These are phyloP conservation scores for Octodonta nipae DNA, from an alignment of 2,888 invertebrate genomes.

Conservation along the genomic window DNA sequence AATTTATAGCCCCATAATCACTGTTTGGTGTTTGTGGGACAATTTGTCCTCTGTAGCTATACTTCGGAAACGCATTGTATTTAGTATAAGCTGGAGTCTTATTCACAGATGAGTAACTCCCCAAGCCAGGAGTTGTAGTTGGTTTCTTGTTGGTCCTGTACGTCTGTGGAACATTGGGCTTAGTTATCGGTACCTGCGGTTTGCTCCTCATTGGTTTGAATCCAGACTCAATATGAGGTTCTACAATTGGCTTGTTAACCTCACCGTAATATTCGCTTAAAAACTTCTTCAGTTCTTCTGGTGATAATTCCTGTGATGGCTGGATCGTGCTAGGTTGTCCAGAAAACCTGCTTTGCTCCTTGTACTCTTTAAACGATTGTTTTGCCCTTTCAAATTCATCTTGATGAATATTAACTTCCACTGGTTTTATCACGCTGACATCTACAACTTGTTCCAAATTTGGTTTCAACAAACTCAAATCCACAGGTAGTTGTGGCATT, in stretches of 20 bases:
- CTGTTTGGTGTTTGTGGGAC: too few species aligned
- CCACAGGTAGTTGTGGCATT: conserved; percentile 18
- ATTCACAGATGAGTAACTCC: conserved; percentile 31
- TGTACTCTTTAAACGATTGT: conserved; percentile 1
- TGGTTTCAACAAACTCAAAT: conserved; percentile 20
- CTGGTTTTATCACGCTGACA: conserved; percentile 22
- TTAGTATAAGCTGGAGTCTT: too few species aligned
- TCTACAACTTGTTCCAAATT: conserved; percentile 20
- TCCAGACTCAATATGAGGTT: conserved; percentile 21
- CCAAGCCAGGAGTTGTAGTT: conserved; percentile 38
- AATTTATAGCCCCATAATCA: too few species aligned
- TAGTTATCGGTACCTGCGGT: conserved; percentile 9
- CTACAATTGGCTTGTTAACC: conserved; percentile 10
- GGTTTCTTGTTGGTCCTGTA: conserved; percentile 33
- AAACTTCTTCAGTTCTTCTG: conserved; percentile 20
- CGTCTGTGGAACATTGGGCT: conserved; percentile 19
- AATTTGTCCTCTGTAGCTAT: too few species aligned
- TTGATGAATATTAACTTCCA: conserved; percentile 21
- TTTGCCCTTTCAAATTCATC: neutral
- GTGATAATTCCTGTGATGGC: conserved; percentile 20
- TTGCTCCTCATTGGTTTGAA: conserved; percentile 24
- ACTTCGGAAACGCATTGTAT: too few species aligned
- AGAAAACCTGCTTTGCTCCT: neutral
- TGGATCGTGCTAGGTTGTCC: conserved; percentile 8
- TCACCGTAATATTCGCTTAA: conserved; percentile 19